Percentiles rank a stretch among this genome's conserved stretches.
phyloP scores from a whole-genome alignment of 2,888 invertebrate genomes.

The Magallana nippona region DNA sequence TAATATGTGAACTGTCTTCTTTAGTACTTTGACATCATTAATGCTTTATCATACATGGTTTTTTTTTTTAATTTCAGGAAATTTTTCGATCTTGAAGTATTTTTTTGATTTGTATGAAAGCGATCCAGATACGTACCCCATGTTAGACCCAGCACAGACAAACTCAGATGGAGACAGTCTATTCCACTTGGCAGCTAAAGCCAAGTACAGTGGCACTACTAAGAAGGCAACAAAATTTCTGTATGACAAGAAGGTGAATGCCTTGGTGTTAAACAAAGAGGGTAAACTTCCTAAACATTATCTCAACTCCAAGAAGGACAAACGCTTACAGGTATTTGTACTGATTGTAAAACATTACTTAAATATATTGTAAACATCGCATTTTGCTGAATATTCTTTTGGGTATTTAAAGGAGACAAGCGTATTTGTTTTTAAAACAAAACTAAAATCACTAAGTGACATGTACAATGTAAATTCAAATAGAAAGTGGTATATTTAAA shows the following conservation, averaged over 20 bases:
- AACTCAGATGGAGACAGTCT: constrained; percentile 58
- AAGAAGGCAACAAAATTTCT: constrained; percentile 64
- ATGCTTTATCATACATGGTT: no score
- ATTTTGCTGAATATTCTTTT: no score
- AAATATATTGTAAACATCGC: no score
- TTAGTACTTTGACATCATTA: no score
- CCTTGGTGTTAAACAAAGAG: constrained; percentile 60
- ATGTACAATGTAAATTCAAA: no score
- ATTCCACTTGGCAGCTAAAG: constrained; percentile 61
- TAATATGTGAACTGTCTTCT: no score
- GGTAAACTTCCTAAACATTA: constrained; percentile 65
- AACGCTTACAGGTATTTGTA: constrained; percentile 49
- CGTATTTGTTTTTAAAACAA: no score
- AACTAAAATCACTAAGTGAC: no score
- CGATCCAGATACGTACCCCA: constrained; percentile 54
- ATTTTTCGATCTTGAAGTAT: constrained; percentile 60
- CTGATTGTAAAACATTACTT: no score
- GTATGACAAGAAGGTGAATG: constrained; percentile 60
- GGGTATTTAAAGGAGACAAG: no score
- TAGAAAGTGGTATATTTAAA: no score
- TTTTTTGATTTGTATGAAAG: constrained; percentile 59
- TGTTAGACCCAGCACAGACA: constrained; percentile 58
- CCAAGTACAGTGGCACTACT: constrained; percentile 56
- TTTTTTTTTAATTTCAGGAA: constrained; percentile 47
- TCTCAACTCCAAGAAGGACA: constrained; percentile 60